Evolutionary conservation across 2,797 vertebrate species (phyloP), one percentile per base, ranked within the genome.

Genomic region (Megaceryle alcyon): DNA sequence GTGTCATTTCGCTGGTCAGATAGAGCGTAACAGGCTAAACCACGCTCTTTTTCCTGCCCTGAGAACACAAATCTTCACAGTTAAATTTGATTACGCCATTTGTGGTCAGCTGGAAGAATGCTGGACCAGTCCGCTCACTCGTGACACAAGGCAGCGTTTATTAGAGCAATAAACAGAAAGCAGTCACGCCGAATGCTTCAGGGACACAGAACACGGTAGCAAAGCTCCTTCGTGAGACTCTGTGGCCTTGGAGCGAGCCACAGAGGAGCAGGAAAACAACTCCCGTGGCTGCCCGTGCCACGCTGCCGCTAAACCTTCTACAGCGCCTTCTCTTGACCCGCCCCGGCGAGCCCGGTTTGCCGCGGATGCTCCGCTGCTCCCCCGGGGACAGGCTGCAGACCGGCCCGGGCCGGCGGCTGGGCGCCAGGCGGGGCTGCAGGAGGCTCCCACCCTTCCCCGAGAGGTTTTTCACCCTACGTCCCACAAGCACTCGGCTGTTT

Each of bases 331-430:
- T 25, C 59, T 3, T 10, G 1, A 13, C 37, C 44, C 10, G 21
- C 14, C 39, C 35, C 0, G 3, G 57, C 0, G 10, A 7, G 4
- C 19, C 14, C 0, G 0, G 5, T 4, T 14, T 0, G n/a, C 1
- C 5, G 1, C 0, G 2, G 31, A 1, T 1, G 3, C 6, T 10
- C 12, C 1, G 3, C 10, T 3, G 14, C 14, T 12, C 10, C 4
- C 2, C 8, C 1, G 0, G 25, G 0, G 18, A 39, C 5, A 1
- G 20, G n/a, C 7, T 1, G 12, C 0, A 12, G 25, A 15, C 4
- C 23, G 6, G 16, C 7, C 16, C 0, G 13, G 22, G 2, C 1
- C 8, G 0, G 33, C 8, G 1, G 29, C n/a, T 43, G 7, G 15
- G 12, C 0, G 4, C 35, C 61, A 8, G 15, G 8, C 0, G 4